Evolutionary conservation across 2,888 invertebrate genomes (phyloP), one percentile per base, ranked within the genome.

Genomic region (Amiota mariae): DNA sequence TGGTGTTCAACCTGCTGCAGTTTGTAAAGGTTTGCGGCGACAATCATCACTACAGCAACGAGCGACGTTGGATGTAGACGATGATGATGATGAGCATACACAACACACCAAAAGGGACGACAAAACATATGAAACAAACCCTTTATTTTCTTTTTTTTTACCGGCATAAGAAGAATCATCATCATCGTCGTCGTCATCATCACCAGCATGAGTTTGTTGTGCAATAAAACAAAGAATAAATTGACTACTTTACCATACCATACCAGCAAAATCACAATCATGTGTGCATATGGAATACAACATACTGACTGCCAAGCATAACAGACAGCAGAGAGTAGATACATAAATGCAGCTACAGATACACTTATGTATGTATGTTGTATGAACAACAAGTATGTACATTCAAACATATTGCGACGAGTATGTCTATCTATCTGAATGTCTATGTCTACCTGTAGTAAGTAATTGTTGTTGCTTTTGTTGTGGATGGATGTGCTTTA

Each of bases 191-290:
- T 36, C 36, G 6, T 36, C 36, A 36, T 36, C 36, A 36, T 36
- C 36, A 36, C 36, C 36, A 36, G 36, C 36, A 36, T 36, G 36
- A 36, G 36, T 36, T 36, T 36, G 36, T 36, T 36, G 36, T 36
- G 36, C 36, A 78, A 84, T 83, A 85, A 83, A 83, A 83, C 85
- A 83, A 83, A 84, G 86, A 83, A 81, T 85, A 85, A 85, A 84
- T 85, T 85, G 82, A 85, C 85, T 82, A 79, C 71, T 73, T 77
- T 70, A 36, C 36, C 36, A 36, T 36, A n/a, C n/a, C n/a, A 36
- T 36, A 36, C 36, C 36, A 36, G 36, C 36, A 36, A 36, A 36
- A 36, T 36, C 36, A 36, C 36, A 36, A 36, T 36, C 36, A 36
- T 36, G 36, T 36, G 36, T 36, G 36, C 36, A 36, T 36, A 36